Evolutionary conservation across 2,113 vertebrate genomes (phyloP), one percentile per base, ranked within the genome.

Genomic region (Coracopsis vasa): DNA sequence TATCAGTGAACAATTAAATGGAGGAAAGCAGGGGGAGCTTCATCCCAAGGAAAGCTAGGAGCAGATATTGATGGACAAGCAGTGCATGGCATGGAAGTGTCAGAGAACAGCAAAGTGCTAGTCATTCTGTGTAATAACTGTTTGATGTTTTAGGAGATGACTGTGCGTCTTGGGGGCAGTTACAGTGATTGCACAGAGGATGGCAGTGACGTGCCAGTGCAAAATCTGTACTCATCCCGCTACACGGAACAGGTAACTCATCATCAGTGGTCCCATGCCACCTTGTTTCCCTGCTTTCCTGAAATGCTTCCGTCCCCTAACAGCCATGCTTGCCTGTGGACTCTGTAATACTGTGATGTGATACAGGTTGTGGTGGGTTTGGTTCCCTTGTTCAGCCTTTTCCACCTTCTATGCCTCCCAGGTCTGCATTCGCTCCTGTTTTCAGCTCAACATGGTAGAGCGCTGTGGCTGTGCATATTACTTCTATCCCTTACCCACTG

Each of bases 401-500:
- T 28, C 60, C n/a, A 60, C 31, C 11, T 50, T 3, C 5, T 35
- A 14, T 79, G 74, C 44, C 20, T 65, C 47, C 88, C 91, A 98
- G 98, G 98, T 98, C 72, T 98, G 98, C 73, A 98, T 98, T 39
- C 98, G 97, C 53, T 98, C 98, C 91, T 98, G 98, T 95, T 98
- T 98, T 80, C 98, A 98, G 97, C 97, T 96, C 61, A 97, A 72
- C 74, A 98, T 98, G 98, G 94, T 98, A 9, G 39, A 93, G 41
- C 84, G 95, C 72, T 98, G 98, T 41, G 97, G 98, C 88, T 98
- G 98, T 39, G 98, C 98, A 0, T 98, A 98, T 80, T 98, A 98
- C 54, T 98, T 98, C 92, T 98, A 98, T 6, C 98, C 98, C 2
- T 70, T 92, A 84, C 97, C 97, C 0, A 0, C 27, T 0, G 77